A percentile compares a stretch with the other conserved stretches of the same genome.
Evolutionary conservation across 2,888 invertebrate genomes (phyloP).

Genomic region (Dicyrtomina minuta): DNA sequence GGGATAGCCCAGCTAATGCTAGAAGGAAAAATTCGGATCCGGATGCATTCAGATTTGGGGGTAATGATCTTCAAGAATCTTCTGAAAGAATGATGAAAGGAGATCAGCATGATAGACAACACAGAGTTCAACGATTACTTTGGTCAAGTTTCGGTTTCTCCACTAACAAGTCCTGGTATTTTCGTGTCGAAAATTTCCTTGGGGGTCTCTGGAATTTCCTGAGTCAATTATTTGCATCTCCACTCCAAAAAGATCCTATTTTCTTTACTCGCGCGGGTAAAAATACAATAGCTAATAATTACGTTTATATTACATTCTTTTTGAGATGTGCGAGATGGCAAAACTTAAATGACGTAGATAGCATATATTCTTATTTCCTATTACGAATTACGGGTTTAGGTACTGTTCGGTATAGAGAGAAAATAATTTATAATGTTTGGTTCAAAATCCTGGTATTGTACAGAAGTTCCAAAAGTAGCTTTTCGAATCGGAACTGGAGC

Average conservation of each 20-base stretch:
- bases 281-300: background rate
- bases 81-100: background rate
- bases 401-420: no score
- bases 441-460: no score
- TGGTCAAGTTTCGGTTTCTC: background rate
- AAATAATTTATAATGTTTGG: no score
- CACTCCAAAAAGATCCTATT: constrained; percentile 34
- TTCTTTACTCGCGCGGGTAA: constrained; percentile 37
- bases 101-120: background rate
- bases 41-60: background rate
- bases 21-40: no score
- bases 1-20: no score
- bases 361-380: no score
- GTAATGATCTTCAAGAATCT: background rate
- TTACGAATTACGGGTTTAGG: no score
- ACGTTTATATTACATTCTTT: background rate
- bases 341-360: no score
- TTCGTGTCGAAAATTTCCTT: background rate
- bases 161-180: no score
- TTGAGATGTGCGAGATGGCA: background rate
- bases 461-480: no score
- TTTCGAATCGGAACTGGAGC: no score
- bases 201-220: constrained; percentile 23
- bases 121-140: background rate
- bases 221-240: constrained; percentile 27